Percentiles rank a stretch among this genome's conserved stretches.
phyloP scores from a whole-genome alignment of 2,888 invertebrate genomes.

The Watsonalla cultraria region DNA sequence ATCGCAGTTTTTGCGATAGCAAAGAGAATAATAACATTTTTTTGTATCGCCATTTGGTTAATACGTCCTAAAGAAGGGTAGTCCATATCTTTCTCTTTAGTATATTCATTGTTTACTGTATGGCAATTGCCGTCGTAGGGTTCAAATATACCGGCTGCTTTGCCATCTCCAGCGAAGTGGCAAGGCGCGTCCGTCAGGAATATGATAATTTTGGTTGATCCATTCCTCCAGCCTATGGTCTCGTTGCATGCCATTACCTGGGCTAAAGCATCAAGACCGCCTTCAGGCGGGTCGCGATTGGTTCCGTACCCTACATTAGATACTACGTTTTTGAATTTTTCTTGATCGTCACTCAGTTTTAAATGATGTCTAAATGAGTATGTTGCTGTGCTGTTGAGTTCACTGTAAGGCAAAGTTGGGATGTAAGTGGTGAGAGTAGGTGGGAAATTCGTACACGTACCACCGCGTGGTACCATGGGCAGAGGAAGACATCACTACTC shows the following conservation, averaged over 20 bases:
- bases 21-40: slow-evolving; percentile 44
- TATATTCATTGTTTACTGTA: slow-evolving; percentile 73
- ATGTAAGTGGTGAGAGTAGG: neutral
- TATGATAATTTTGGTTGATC: slow-evolving; percentile 86
- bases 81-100: slow-evolving; percentile 80
- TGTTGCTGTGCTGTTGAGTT: slow-evolving; percentile 17
- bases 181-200: slow-evolving; percentile 88
- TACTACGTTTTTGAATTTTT: slow-evolving; percentile 58
- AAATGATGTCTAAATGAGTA: slow-evolving; percentile 89
- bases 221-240: slow-evolving; percentile 87
- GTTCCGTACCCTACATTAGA: slow-evolving; percentile 58
- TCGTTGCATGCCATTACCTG: slow-evolving; percentile 82
- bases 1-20: slow-evolving; percentile 15
- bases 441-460: too few relatives aligned
- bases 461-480: too few relatives aligned
- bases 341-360: slow-evolving; percentile 78
- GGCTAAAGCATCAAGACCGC: slow-evolving; percentile 92
- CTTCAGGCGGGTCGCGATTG: slow-evolving; percentile 86
- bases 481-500: too few relatives aligned
- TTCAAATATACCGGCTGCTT: slow-evolving; percentile 81
- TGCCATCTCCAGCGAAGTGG: slow-evolving; percentile 89
- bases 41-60: slow-evolving; percentile 56
- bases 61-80: slow-evolving; percentile 88
- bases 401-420: slow-evolving; percentile 21
- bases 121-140: slow-evolving; percentile 87